Base-by-base conservation (phyloP, 2,797 vertebrate genomes). In the Apodemus agrarius region DNA sequence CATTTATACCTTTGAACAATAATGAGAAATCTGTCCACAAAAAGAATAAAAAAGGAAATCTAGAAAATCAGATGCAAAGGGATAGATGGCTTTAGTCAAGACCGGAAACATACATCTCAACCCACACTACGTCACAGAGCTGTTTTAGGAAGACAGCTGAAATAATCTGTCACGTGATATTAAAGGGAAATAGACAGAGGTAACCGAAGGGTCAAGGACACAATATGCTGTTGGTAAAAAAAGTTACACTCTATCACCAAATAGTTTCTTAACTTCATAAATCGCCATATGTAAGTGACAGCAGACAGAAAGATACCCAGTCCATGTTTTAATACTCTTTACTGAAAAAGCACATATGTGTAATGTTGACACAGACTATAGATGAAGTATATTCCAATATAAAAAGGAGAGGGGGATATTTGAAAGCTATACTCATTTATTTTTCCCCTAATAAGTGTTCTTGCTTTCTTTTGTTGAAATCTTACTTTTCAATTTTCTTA, bases 31-130 rank as follows among this genome's bases (percentile, higher is more conserved):
- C 2, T 37, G 90, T 24, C 72, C 4, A 86, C 57, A 86, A 86
- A 92, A 78, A 90, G 10, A 16, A 59, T 74, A 40, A 61, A 82
- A 82, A 67, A 89, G 83, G 24, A 82, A 81, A 57, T 11, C 52
- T 78, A 65, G 52, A 63, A 86, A 93, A 84, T 92, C 65, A 90
- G 89, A 69, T 31, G 74, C 0, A 75, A 86, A 94, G 78, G 10
- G 88, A 63, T 6, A 67, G 88, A 63, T 6, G 61, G 21, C 8
- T 65, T 22, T 24, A 92, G 10, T 26, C 4, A 57, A 86, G 6
- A 89, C 76, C 34, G 93, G 10, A 7, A 95, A 26, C 6, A 46
- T 82, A 84, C 43, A 90, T 81, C 85, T 96, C 13, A 95, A 80
- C 61, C 12, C 54, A 7, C 6, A 61, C 82, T 65, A 74, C 69